Evolutionary conservation across 2,797 vertebrate species (phyloP).

Genomic region (Halcyon chelicuti): DNA sequence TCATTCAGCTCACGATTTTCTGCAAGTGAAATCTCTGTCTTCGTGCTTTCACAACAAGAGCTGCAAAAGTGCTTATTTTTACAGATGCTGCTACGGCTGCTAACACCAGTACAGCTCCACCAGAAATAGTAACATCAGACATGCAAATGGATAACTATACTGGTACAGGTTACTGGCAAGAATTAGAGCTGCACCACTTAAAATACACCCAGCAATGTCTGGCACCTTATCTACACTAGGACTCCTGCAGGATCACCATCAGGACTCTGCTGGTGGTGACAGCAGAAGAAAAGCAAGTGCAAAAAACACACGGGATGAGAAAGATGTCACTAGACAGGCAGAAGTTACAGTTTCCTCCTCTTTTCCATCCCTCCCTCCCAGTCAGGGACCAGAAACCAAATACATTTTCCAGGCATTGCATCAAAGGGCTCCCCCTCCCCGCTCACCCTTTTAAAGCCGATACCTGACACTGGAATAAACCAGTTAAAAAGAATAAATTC

Average conservation of each 20-base stretch:
- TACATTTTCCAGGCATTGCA: slow-evolving; percentile 17
- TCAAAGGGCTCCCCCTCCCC: background rate
- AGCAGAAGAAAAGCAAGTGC: rapidly evolving
- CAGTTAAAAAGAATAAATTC: slow-evolving; percentile 45
- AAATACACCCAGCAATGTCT: background rate
- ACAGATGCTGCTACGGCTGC: background rate
- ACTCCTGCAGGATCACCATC: background rate
- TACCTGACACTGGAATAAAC: slow-evolving; percentile 17
- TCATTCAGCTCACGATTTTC: background rate
- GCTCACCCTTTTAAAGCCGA: background rate
- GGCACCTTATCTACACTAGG: background rate
- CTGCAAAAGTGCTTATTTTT: background rate
- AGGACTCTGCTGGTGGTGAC: background rate
- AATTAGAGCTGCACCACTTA: background rate
- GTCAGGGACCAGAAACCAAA: background rate
- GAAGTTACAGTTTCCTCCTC: background rate
- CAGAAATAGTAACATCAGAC: background rate
- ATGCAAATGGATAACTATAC: rapidly evolving
- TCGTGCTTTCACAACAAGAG: background rate
- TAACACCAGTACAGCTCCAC: background rate
- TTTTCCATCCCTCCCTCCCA: background rate
- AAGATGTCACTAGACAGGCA: background rate
- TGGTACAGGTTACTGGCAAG: background rate
- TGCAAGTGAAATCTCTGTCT: background rate
- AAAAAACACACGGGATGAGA: background rate